Evolutionary conservation across 2,888 invertebrate species (phyloP), one percentile per base, ranked within the genome.

Genomic region (Pristionchus maxplancki): DNA sequence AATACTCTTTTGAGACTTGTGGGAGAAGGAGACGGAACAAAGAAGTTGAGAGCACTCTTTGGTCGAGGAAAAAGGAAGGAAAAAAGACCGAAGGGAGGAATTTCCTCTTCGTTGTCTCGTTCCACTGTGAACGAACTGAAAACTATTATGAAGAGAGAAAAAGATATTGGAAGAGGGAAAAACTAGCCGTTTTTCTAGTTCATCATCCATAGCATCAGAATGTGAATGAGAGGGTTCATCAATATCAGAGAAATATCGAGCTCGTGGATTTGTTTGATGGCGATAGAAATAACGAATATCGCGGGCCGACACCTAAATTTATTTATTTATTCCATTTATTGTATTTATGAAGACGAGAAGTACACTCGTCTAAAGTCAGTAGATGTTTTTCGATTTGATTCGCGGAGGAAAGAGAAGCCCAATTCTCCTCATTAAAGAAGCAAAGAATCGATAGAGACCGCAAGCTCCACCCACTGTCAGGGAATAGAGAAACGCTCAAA

Each of bases 231-330:
- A 62, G 28, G 40, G 40, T 40, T 8, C 37, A 9, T 90, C 28
- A 4, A 67, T 88, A 87, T 93, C 92, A 40, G 91, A 90, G 91
- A 94, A 94, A 85, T 94, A 94, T 44, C 93, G 89, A 17, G 93
- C 93, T 58, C 94, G 89, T 24, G 94, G 94, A 89, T 94, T 94
- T 17, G 88, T 40, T 78, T 89, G 89, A 62, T 90, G 89, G 28
- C 90, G 90, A 87, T 91, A 91, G 89, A 90, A 89, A 37, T 88
- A 74, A 15, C 90, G 91, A 81, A 92, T 90, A 84, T 92, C 91
- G 62, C 90, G 88, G 34, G 91, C 92, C 87, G 92, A 91, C 84
- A 89, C 89, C 89, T 90, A 88, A n/a, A 62, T 31, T 20, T n/a
- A 85, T 62, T 58, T n/a, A 90, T 89, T 89, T 88, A 44, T 24